These are phyloP conservation scores for Eupithecia tripunctaria DNA, from an alignment of 2,888 invertebrate species.

Conservation along the genomic window DNA sequence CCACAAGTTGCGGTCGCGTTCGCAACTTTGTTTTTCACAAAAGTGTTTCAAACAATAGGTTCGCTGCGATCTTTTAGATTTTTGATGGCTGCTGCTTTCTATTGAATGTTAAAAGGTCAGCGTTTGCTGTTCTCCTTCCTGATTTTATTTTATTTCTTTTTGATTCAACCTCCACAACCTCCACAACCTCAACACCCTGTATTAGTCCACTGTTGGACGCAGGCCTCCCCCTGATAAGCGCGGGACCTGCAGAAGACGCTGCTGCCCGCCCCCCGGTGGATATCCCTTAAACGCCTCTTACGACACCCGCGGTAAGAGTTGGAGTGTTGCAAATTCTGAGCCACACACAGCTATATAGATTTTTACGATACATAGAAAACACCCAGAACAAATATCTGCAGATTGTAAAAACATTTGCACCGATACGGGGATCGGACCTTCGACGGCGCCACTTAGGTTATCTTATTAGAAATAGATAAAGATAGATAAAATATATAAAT, in stretches of 20 bases:
- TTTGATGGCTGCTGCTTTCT: neutral
- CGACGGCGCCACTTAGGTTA: neutral
- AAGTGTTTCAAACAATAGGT: conserved; percentile 23
- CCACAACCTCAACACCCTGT: no score
- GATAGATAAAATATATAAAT: no score
- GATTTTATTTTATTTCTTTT: neutral
- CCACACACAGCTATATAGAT: neutral
- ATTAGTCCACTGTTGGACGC: no score
- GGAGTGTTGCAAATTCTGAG: no score
- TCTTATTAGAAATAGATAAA: neutral
- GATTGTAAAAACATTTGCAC: neutral
- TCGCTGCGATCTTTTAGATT: conserved; percentile 13
- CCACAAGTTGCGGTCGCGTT: conserved; percentile 15
- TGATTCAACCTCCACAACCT: neutral
- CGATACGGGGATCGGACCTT: neutral
- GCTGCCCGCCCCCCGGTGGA: no score
- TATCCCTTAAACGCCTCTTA: no score
- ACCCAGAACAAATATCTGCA: neutral
- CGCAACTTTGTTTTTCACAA: conserved; percentile 24
- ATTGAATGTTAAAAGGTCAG: neutral
- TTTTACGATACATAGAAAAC: neutral
- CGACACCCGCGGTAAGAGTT: no score
- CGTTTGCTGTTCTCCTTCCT: neutral
- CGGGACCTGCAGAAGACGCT: no score
- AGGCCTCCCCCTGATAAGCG: no score